Evolutionary conservation across 2,113 vertebrate genomes (phyloP).

Genomic region (Lepus americanus): DNA sequence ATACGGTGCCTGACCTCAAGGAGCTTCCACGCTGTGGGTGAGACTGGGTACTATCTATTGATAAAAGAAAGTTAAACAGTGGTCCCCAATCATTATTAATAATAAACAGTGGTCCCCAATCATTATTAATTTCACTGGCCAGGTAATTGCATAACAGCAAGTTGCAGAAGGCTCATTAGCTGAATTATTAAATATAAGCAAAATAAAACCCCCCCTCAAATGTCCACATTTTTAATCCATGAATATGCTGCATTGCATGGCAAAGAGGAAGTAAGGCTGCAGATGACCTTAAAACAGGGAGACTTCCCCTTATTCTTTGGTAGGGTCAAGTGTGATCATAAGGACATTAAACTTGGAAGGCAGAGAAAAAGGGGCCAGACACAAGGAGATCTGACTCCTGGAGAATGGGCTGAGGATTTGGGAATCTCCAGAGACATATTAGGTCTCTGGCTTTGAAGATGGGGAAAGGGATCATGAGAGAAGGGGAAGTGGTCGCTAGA

Average conservation of each 20-base stretch:
- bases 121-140: conserved; percentile 38
- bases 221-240: background rate
- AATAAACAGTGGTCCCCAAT: background rate
- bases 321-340: background rate
- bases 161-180: background rate
- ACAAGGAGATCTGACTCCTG: background rate
- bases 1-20: background rate
- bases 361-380: background rate
- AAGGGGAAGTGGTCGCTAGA: background rate
- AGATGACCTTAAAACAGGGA: background rate
- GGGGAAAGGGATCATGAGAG: background rate
- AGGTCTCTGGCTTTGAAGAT: background rate
- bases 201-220: background rate
- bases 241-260: background rate
- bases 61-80: background rate
- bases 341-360: background rate
- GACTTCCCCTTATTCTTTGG: background rate
- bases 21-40: background rate
- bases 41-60: background rate
- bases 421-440: background rate
- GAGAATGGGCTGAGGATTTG: background rate
- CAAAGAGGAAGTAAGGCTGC: background rate
- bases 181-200: conserved; percentile 5
- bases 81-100: conserved; percentile 19
- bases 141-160: conserved; percentile 53